Base-by-base conservation (phyloP, 2,113 vertebrate genomes). In the Pterocles burchelli region DNA sequence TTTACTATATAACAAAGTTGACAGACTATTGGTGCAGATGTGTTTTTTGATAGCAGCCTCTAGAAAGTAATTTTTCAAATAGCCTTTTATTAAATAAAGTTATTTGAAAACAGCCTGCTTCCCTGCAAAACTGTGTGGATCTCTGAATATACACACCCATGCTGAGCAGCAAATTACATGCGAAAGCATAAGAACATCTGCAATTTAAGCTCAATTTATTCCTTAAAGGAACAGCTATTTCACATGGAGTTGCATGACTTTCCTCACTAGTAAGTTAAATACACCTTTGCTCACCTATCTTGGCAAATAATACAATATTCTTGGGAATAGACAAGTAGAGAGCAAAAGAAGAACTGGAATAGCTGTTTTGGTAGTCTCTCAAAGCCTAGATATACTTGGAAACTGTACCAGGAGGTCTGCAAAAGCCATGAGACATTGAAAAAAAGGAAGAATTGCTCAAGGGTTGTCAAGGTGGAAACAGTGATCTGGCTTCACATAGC, bases 31-130 rank as follows among this genome's bases (percentile, higher is more conserved):
- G 74, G 65, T 82, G 20, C n/a, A 91, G 93, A 76, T 81, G 45
- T 49, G 19, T 68, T 91, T 81, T 91, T 73, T 91, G 65, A 85
- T 90, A 90, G 48, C 36, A 81, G 51, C 71, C 74, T 80, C 71
- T 91, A 62, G 71, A 94, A 96, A 89, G 57, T 59, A 91, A 76
- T 92, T 95, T 91, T 96, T 95, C 92, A 88, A 81, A 93, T 61
- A 67, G 20, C 12, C 46, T 76, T 74, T 91, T 93, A 93, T 93
- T 95, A 92, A 92, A 95, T 89, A 93, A 93, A 90, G 68, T 54
- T 91, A 83, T 81, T 93, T 87, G 78, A 82, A 95, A 97, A 89
- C 86, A 93, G 19, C 4, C 49, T 67, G 19, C 28, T 89, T 89
- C 67, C 43, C 49, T 67, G 36, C 19, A 68, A 75, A 93, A 90